Percentiles rank a stretch among this genome's conserved stretches.
Evolutionary conservation across 2,113 vertebrate genomes (phyloP).

Genomic region (Colinus virginianus): DNA sequence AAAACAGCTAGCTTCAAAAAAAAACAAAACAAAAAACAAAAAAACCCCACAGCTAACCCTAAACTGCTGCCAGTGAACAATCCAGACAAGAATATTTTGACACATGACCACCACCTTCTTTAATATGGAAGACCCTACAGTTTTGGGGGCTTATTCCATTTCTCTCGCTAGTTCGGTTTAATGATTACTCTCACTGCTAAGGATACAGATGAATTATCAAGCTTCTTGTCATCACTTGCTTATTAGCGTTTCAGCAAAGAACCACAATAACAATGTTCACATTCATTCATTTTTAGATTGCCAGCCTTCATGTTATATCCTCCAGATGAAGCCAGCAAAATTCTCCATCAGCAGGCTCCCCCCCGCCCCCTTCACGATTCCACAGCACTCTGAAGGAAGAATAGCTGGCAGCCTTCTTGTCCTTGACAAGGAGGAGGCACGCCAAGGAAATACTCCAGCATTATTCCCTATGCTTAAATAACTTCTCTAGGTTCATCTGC

Average conservation of each 20-base stretch:
- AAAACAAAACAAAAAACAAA: too few species aligned
- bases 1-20: neutral
- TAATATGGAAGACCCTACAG: neutral
- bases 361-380: neutral
- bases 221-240: conserved; percentile 48
- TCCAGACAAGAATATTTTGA: neutral
- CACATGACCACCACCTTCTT: neutral
- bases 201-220: neutral
- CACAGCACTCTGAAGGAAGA: neutral
- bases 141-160: neutral
- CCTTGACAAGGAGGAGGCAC: neutral
- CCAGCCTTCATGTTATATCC: neutral
- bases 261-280: neutral
- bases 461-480: neutral
- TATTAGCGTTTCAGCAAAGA: conserved; percentile 46
- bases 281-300: conserved; percentile 3
- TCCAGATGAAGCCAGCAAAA: neutral
- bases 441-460: neutral
- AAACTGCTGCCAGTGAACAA: neutral
- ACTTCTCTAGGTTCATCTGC: neutral
- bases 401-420: conserved; percentile 14
- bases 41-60: neutral
- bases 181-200: neutral
- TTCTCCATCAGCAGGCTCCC: neutral
- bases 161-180: neutral